Evolutionary conservation across 2,888 invertebrate species (phyloP).

Genomic region (Trachelus stipa): DNA sequence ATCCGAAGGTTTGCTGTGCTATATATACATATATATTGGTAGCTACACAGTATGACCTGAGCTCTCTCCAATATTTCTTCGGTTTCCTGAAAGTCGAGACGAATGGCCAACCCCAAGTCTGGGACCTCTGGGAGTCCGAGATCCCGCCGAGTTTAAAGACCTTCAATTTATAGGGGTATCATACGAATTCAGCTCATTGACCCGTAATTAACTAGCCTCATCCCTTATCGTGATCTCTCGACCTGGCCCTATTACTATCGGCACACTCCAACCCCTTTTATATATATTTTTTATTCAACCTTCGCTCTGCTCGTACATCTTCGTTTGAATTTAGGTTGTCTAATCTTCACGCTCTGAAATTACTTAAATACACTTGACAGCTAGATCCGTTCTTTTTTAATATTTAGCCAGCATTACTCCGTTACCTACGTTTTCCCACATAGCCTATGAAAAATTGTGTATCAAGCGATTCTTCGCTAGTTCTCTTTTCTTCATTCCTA

Average conservation of each 20-base stretch:
- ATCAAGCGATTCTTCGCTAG: not conserved
- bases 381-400: too few species aligned
- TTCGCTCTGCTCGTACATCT: too few species aligned
- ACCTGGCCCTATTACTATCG: not conserved
- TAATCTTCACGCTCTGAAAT: too few species aligned
- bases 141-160: constrained; percentile 21
- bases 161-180: constrained; percentile 32
- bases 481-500: not conserved
- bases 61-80: constrained; percentile 37
- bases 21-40: not conserved
- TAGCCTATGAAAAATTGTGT: too few species aligned
- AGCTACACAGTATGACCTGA: constrained; percentile 11
- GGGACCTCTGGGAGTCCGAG: not conserved
- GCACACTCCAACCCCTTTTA: too few species aligned
- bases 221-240: not conserved
- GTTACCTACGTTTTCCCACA: too few species aligned
- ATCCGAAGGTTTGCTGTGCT: constrained; percentile 21
- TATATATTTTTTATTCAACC: too few species aligned
- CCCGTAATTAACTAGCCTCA: constrained; percentile 28
- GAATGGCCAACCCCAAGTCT: not conserved
- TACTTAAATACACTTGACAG: too few species aligned
- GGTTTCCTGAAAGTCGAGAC: constrained; percentile 32
- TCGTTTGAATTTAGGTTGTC: too few species aligned
- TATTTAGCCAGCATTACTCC: too few species aligned
- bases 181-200: constrained; percentile 30